Conservation (phyloP, 2,888 invertebrate genomes). For the Tachina grossa region DNA sequence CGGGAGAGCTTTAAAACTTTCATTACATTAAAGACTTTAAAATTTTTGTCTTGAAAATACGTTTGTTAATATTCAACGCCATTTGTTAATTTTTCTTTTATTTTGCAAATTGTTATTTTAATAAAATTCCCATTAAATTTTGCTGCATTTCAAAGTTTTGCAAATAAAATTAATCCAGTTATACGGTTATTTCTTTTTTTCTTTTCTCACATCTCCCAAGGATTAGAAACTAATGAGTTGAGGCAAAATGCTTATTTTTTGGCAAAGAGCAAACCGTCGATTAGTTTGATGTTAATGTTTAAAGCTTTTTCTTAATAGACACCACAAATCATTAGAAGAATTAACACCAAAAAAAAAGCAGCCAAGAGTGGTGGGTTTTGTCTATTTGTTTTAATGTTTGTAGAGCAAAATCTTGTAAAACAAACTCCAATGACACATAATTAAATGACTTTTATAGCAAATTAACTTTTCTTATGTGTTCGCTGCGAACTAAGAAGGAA, state of each 20-base stretch:
- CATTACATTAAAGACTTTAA: background rate
- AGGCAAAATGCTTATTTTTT: background rate
- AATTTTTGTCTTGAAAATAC: background rate
- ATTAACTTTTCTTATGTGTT: conserved; percentile 32
- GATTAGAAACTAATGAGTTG: background rate
- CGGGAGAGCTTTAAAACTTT: background rate
- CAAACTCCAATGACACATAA: conserved; percentile 21
- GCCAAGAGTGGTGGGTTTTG: conserved; percentile 32
- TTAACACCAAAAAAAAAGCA: conserved; percentile 15
- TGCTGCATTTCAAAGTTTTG: conserved; percentile 10
- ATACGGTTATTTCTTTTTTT: conserved; percentile 11
- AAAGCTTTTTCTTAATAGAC: conserved; percentile 32
- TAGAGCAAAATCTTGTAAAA: conserved; percentile 2
- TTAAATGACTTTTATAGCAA: conserved; percentile 48
- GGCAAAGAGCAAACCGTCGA: conserved; percentile 21
- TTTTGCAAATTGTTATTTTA: conserved; percentile 43
- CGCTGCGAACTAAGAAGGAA: background rate
- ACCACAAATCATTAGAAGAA: conserved; percentile 57
- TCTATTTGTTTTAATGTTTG: conserved; percentile 18
- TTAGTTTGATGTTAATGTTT: background rate
- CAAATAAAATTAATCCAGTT: conserved; percentile 47
- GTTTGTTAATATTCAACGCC: background rate
- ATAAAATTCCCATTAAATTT: conserved; percentile 69
- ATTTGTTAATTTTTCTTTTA: background rate
- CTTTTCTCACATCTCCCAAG: conserved; percentile 9